A percentile compares a stretch with the other conserved stretches of the same genome.
These are phyloP conservation scores for Scaptomyza tumidula DNA, from an alignment of 2,888 invertebrate genomes.

Conservation along the genomic window DNA sequence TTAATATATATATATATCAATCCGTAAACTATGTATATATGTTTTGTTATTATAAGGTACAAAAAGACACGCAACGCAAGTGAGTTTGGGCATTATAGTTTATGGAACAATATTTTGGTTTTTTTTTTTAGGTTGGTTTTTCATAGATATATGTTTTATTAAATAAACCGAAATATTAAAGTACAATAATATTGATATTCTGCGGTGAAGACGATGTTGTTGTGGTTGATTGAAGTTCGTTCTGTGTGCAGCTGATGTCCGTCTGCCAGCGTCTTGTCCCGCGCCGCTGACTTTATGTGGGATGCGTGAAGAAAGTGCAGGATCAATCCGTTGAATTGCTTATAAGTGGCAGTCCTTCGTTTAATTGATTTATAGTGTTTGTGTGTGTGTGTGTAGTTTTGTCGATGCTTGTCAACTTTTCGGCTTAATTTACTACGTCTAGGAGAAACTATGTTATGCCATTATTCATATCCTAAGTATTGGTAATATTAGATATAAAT, in stretches of 20 bases:
- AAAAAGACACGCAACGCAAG: conserved; percentile 80
- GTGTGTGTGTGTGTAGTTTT: conserved; percentile 14
- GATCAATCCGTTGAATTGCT: conserved; percentile 20
- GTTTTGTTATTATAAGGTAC: conserved; percentile 59
- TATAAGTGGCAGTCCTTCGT: conserved; percentile 53
- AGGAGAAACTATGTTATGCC: conserved; percentile 79
- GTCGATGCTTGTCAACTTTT: conserved; percentile 62
- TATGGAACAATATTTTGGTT: conserved; percentile 55
- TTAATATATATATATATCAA: conserved; percentile 55
- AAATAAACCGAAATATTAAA: conserved; percentile 84
- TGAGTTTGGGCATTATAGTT: conserved; percentile 69
- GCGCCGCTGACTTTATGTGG: conserved; percentile 34
- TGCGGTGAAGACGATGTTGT: conserved; percentile 63
- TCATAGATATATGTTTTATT: conserved; percentile 83
- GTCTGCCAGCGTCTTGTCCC: conserved; percentile 40
- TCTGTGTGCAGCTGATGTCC: conserved; percentile 31
- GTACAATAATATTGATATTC: conserved; percentile 83
- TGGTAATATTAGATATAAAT: conserved; percentile 80
- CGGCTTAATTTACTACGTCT: conserved; percentile 75
- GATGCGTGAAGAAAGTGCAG: conserved; percentile 23
- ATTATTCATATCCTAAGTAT: conserved; percentile 78
- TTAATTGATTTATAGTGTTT: conserved; percentile 17
- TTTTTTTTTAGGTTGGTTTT: conserved; percentile 69
- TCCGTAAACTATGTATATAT: conserved; percentile 57
- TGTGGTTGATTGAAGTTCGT: conserved; percentile 32